Conservation (phyloP, 1,140 invertebrate genomes). For the Diuraphis noxia region DNA sequence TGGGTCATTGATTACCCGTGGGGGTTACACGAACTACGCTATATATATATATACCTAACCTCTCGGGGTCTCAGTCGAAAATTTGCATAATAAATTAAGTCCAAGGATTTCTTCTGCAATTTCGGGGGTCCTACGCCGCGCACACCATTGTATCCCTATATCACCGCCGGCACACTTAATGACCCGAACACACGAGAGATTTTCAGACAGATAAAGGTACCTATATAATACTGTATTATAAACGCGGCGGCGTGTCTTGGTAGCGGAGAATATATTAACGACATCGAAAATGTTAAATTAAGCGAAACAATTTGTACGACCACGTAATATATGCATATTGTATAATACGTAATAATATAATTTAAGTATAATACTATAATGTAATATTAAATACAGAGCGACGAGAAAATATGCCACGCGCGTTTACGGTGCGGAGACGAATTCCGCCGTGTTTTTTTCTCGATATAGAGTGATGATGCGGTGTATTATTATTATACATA, state of each 20-base stretch:
- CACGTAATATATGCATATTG: not conserved
- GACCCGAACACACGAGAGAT: conserved; percentile 51
- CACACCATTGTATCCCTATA: not conserved
- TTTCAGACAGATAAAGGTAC: conserved; percentile 43
- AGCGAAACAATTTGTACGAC: conserved; percentile 24
- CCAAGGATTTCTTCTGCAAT: conserved; percentile 52
- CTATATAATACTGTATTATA: not conserved
- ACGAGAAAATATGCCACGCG: not conserved
- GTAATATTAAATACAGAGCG: not conserved
- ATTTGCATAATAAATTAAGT: conserved; percentile 54
- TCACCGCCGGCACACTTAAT: conserved; percentile 32
- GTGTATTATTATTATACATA: not conserved
- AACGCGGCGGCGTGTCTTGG: not conserved
- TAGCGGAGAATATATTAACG: conserved; percentile 28
- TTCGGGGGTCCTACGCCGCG: not conserved
- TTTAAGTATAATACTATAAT: not conserved
- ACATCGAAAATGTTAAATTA: conserved; percentile 50
- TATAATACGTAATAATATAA: not conserved
- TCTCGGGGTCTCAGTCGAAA: conserved; percentile 28
- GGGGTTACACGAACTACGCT: not conserved
- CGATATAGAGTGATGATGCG: not conserved
- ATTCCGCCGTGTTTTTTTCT: not conserved
- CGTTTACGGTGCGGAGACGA: not conserved
- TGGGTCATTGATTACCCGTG: conserved; percentile 52
- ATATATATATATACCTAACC: too few relatives aligned